Base-by-base conservation (phyloP, 2,797 vertebrate genomes). In the Acanthurus tractus region DNA sequence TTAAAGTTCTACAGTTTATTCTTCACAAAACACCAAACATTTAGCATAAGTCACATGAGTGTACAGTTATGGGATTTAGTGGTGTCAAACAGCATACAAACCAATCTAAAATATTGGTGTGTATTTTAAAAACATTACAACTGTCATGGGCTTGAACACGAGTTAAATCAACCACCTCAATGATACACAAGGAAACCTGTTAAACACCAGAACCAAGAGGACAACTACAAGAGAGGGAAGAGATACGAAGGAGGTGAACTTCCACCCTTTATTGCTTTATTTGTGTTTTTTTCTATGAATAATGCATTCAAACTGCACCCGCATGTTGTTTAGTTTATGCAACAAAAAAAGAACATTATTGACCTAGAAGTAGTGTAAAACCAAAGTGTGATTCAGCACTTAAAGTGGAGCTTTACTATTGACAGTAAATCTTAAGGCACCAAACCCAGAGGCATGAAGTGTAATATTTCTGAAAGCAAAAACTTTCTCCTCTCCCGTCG, bases 381-480 rank as follows among this genome's bases (percentile, higher is more conserved):
- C 2, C 5, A 8, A 29, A 14, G 1, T 40, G 8, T 18, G 18
- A 58, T 50, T 44, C 10, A 54, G 42, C 15, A 46, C 70, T 59
- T 34, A 14, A 0, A 65, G 18, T 67, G 38, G 44, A 70, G 55
- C 14, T 81, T 59, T 20, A 67, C 29, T 48, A 62, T 6, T 1
- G 4, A 50, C 56, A 54, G 67, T 34, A 34, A 63, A 45, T 79
- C 46, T 56, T 76, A 91, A 94, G 90, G 93, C 93, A 92, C 86
- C 82, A 91, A 88, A 90, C 69, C 72, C 56, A 78, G 76, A 83
- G 81, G 79, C 57, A 77, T 64, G 70, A 88, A 73, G 61, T 72
- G 73, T 18, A 70, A 22, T 45, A 57, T 22, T 17, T 50, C 25
- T 8, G 17, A 63, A 66, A 76, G 11, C 20, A 59, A 18, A 55